A percentile compares a stretch with the other conserved stretches of the same genome.
Evolutionary conservation across 2,113 vertebrate species (phyloP).

Genomic region (Trochalopteron elliotii): DNA sequence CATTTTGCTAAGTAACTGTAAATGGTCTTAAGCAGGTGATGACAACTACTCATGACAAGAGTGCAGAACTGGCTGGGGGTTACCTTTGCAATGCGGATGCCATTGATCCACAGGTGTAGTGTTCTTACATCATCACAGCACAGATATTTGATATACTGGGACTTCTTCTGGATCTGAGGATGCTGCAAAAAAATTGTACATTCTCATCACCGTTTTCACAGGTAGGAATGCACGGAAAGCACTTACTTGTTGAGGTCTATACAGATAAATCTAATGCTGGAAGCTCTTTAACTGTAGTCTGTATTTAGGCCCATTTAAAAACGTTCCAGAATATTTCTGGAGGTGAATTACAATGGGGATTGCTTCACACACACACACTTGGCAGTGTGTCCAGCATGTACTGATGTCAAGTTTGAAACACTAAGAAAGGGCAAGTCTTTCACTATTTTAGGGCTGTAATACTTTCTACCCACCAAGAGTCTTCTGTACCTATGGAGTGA

Average conservation of each 20-base stretch:
- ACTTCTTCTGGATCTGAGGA: conserved; percentile 98
- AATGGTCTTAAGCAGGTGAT: not conserved
- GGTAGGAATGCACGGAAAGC: not conserved
- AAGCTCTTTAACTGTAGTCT: not conserved
- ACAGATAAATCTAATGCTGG: not conserved
- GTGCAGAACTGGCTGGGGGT: not conserved
- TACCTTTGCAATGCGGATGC: conserved; percentile 96
- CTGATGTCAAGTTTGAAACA: not conserved
- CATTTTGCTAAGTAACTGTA: not conserved
- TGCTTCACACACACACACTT: not conserved
- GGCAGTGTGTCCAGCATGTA: not conserved
- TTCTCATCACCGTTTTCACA: not conserved
- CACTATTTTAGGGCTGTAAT: not conserved
- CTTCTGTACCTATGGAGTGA: not conserved
- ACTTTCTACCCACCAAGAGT: not conserved
- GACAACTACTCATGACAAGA: not conserved
- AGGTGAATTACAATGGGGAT: not conserved
- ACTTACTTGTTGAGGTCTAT: not conserved
- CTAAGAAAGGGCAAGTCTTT: not conserved
- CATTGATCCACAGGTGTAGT: conserved; percentile 97
- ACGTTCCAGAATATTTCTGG: not conserved
- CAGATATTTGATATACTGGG: conserved; percentile 97
- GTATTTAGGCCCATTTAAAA: not conserved
- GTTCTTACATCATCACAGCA: conserved; percentile 96
- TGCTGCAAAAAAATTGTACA: conserved; percentile 75